These are phyloP conservation scores for Bombus pyrosoma DNA, from an alignment of 1,140 invertebrate species.

Conservation along the genomic window DNA sequence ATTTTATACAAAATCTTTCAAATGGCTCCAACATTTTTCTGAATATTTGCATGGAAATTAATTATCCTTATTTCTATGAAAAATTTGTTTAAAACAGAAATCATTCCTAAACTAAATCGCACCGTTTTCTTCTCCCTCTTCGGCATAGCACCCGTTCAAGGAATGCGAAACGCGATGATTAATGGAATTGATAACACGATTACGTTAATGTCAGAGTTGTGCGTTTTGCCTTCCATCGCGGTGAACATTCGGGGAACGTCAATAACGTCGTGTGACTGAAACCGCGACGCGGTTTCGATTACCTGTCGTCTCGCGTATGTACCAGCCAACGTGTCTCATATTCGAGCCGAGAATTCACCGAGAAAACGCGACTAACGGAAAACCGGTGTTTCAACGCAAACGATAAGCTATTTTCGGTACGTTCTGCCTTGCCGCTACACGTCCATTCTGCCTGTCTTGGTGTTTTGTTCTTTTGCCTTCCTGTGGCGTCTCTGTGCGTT, in stretches of 20 bases:
- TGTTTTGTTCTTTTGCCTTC: background rate
- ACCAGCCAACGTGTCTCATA: background rate
- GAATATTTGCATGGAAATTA: no score
- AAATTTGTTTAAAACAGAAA: no score
- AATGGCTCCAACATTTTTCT: background rate
- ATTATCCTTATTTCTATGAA: no score
- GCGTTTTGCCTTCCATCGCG: background rate
- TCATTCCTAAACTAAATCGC: no score
- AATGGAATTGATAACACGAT: background rate
- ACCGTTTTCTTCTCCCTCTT: background rate
- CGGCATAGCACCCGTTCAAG: background rate
- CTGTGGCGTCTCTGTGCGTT: background rate
- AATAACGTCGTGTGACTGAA: background rate
- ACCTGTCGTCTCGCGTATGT: background rate
- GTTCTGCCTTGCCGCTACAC: background rate
- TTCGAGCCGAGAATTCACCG: background rate
- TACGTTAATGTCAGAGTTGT: background rate
- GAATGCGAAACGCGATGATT: no score
- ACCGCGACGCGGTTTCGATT: conserved; percentile 25
- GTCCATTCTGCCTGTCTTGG: background rate
- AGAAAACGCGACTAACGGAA: background rate
- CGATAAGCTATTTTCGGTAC: conserved; percentile 33
- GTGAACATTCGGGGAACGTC: background rate
- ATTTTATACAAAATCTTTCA: background rate
- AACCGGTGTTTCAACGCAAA: conserved; percentile 30